phyloP scores from a whole-genome alignment of 2,888 invertebrate species.

The Schizaphis graminum region DNA sequence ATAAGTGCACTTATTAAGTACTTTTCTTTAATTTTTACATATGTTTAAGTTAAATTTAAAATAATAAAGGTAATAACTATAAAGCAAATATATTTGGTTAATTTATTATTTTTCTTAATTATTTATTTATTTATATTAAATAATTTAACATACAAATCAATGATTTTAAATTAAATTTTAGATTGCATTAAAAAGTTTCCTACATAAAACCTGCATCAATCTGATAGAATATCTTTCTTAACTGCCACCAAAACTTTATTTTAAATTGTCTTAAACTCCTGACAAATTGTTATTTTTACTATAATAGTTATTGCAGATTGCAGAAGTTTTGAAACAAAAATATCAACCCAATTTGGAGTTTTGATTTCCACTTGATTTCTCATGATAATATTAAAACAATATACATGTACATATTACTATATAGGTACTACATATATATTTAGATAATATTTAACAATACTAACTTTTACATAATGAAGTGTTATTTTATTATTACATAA shows the following conservation, averaged over 20 bases:
- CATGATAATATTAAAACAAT: neutral
- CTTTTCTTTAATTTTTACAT: neutral
- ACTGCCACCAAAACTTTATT: constrained; percentile 27
- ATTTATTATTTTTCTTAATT: neutral
- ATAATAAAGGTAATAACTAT: neutral
- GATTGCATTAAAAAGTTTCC: neutral
- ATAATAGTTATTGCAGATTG: constrained; percentile 24
- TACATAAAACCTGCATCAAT: neutral
- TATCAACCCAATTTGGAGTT: neutral
- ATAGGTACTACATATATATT: neutral
- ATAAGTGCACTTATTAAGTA: neutral
- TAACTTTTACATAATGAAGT: neutral
- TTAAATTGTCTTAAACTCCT: constrained; percentile 10
- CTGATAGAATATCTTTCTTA: constrained; percentile 29
- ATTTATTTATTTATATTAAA: neutral
- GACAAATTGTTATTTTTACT: constrained; percentile 25
- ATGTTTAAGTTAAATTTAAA: neutral
- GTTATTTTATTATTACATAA: neutral
- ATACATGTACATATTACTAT: too few relatives aligned
- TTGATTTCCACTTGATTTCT: neutral
- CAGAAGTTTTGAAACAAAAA: constrained; percentile 35
- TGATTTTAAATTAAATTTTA: neutral
- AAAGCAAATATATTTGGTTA: neutral
- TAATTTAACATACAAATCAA: neutral
- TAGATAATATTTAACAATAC: neutral